These are phyloP conservation scores for Adelphocoris suturalis DNA, from an alignment of 2,888 invertebrate genomes.

Conservation along the genomic window DNA sequence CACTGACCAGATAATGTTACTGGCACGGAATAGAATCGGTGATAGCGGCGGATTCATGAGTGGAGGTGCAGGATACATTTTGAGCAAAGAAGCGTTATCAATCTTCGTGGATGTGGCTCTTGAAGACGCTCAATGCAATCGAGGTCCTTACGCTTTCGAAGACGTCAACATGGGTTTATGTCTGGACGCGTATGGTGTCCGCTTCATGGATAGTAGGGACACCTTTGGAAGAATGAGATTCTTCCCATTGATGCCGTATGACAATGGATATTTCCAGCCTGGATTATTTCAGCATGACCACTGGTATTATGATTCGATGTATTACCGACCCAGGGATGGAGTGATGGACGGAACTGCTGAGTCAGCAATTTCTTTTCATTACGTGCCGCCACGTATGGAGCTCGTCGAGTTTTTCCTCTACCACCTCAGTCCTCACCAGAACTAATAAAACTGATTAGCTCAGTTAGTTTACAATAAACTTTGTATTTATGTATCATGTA, in stretches of 20 bases:
- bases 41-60: constrained; percentile 1
- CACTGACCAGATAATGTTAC: neutral
- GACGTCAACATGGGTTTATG: constrained; percentile 47
- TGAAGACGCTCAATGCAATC: neutral
- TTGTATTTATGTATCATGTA: neutral
- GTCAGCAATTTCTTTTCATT: constrained; percentile 49
- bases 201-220: constrained; percentile 21
- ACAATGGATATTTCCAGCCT: neutral
- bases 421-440: constrained; percentile 41
- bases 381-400: neutral
- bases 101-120: neutral
- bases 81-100: constrained; percentile 39
- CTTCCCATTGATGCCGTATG: constrained; percentile 30
- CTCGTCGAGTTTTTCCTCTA: constrained; percentile 54
- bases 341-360: constrained; percentile 35
- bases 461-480: neutral
- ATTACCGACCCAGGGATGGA: constrained; percentile 16
- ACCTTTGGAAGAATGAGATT: constrained; percentile 41
- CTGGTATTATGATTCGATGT: constrained; percentile 12
- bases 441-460: neutral
- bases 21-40: neutral
- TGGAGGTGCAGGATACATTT: constrained; percentile 56
- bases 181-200: neutral
- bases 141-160: neutral
- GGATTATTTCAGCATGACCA: neutral